Evolutionary conservation across 2,888 invertebrate species (phyloP).

Genomic region (Amiota minor): DNA sequence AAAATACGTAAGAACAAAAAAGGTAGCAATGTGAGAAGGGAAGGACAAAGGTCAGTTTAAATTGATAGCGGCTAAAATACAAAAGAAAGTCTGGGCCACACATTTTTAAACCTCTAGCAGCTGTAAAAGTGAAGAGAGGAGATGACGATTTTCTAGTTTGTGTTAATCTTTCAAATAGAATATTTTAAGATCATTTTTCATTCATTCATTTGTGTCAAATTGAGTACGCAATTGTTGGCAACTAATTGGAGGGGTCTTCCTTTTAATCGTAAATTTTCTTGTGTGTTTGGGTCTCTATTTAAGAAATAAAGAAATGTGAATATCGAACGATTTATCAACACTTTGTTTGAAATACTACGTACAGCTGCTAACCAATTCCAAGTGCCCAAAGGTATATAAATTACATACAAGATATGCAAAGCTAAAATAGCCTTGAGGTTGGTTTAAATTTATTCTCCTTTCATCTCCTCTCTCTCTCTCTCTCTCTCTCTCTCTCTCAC

Average conservation of each 20-base stretch:
- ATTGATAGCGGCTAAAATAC: slow-evolving; percentile 23
- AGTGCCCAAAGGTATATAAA: background rate
- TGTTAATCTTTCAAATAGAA: background rate
- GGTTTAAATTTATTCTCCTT: too few relatives aligned
- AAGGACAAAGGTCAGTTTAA: slow-evolving; percentile 16
- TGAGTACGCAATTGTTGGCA: background rate
- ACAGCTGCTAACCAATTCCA: slow-evolving; percentile 2
- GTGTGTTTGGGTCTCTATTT: background rate
- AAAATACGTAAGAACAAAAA: too few relatives aligned
- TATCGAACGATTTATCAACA: slow-evolving; percentile 9
- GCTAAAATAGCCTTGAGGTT: background rate
- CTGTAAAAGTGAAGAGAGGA: background rate
- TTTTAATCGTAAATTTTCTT: background rate
- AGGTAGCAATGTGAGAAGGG: too few relatives aligned
- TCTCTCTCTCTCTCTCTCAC: slow-evolving; percentile 28
- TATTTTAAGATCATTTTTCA: slow-evolving; percentile 7
- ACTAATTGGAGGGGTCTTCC: slow-evolving; percentile 9
- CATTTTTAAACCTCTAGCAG: background rate
- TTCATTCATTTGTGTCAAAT: slow-evolving; percentile 10
- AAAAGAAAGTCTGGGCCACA: background rate
- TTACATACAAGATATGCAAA: background rate
- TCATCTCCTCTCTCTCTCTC: slow-evolving; percentile 19
- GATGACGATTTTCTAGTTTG: background rate
- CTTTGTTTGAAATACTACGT: background rate
- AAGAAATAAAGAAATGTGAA: background rate